Base-by-base conservation (phyloP, 2,888 invertebrate genomes). In the Trichogramma evanescens region DNA sequence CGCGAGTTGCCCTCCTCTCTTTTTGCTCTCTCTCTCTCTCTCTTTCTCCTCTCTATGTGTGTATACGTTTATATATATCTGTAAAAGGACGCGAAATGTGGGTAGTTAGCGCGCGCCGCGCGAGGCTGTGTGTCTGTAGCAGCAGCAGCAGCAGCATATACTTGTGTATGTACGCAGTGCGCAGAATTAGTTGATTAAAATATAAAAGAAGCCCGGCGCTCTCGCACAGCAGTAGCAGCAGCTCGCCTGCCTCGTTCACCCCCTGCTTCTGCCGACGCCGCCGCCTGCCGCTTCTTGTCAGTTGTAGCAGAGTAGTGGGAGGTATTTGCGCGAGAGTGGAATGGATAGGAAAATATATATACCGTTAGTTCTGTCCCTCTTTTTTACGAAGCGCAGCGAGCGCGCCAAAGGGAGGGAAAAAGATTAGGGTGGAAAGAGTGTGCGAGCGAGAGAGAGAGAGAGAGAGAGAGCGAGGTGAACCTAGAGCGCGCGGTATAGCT, bases 111-210 rank as follows among this genome's bases (percentile, higher is more conserved):
- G 63, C 39, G 50, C 41, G 52, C n/a, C n/a, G 56, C 51, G 63
- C 39, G 50, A 38, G 52, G 41, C 45, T 44, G 66, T 26, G 63
- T 65, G 66, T 65, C 61, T 68, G 67, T 62, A 66, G 62, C 65
- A 65, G 52, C 58, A 41, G 54, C 54, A 38, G 58, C 51, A 45
- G 56, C 52, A 43, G 56, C 54, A 52, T 48, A 40, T 38, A 65
- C 65, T 69, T 71, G 73, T 73, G 74, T 75, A 75, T 74, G 75
- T 75, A 75, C 74, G 75, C 75, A 74, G 72, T 73, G 75, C 74
- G 75, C 74, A 74, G 76, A 75, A 75, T 76, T 76, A 77, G 76
- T 77, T 77, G 76, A 76, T 77, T 76, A 76, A 76, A 77, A 77
- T 76, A 76, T 76, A 76, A 77, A 75, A 75, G 75, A 74, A 73